Percentiles rank a stretch among this genome's conserved stretches.
Conservation (phyloP, 2,888 invertebrate genomes). For the Platynereis dumerilii region DNA sequence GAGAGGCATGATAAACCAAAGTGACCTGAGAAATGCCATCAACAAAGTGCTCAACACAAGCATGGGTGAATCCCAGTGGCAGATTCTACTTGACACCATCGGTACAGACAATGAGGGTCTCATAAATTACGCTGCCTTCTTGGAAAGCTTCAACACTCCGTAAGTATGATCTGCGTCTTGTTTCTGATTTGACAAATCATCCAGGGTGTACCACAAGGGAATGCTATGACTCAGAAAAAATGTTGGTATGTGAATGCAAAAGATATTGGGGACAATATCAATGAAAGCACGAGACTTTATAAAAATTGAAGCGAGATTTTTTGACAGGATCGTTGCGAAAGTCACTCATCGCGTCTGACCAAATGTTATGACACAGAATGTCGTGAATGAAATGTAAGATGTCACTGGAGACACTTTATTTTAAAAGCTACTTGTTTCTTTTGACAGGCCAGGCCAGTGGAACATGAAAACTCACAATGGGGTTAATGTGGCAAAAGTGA, state of each 20-base stretch:
- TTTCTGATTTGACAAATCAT: no score
- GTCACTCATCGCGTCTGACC: no score
- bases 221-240: background rate
- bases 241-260: background rate
- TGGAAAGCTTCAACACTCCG: conserved; percentile 42
- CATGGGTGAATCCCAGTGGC: conserved; percentile 45
- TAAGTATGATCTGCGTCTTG: no score
- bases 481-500: background rate
- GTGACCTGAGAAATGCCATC: conserved; percentile 43
- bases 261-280: background rate
- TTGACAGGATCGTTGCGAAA: no score
- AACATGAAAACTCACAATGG: background rate
- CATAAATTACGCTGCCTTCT: conserved; percentile 44
- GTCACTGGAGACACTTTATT: no score
- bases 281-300: no score
- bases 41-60: conserved; percentile 43
- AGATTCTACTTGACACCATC: conserved; percentile 40
- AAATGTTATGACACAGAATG: no score
- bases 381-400: no score
- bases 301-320: no score
- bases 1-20: conserved; percentile 43
- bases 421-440: no score
- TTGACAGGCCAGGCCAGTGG: background rate
- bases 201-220: no score
- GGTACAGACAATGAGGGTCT: conserved; percentile 45